These are phyloP conservation scores for Myotis daubentonii DNA, from an alignment of 2,797 vertebrate genomes.

Conservation along the genomic window DNA sequence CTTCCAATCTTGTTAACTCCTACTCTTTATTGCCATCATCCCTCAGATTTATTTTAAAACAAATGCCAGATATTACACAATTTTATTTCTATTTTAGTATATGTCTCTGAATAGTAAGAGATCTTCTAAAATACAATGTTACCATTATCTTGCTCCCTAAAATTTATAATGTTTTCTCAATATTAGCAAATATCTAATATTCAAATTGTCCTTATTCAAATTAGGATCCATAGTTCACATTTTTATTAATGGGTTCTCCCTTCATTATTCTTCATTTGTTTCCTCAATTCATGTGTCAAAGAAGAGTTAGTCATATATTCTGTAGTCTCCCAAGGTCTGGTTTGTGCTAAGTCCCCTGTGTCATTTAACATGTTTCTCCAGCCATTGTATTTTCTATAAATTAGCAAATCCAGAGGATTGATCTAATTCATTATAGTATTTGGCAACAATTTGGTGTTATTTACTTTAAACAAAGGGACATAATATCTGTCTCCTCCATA, in stretches of 20 bases:
- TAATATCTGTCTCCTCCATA: no score
- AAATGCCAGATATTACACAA: background rate
- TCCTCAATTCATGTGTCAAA: background rate
- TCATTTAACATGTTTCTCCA: background rate
- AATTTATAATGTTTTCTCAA: slow-evolving; percentile 6
- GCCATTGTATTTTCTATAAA: background rate
- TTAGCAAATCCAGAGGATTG: background rate
- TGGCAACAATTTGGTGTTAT: background rate
- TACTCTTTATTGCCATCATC: background rate
- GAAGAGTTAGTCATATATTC: background rate
- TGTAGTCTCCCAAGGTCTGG: background rate
- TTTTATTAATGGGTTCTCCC: background rate
- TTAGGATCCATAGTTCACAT: background rate
- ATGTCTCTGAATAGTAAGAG: background rate
- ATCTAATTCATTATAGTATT: background rate
- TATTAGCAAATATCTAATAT: background rate
- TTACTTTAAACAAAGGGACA: background rate
- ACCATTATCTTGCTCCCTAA: background rate
- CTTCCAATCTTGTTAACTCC: background rate
- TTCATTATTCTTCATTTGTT: background rate
- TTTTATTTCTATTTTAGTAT: background rate
- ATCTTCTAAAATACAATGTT: background rate
- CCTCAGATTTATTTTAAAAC: background rate
- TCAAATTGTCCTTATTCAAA: background rate
- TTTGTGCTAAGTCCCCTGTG: background rate